Percentiles rank a stretch among this genome's conserved stretches.
These are phyloP conservation scores for Cephalotes varians DNA, from an alignment of 2,888 invertebrate species.

Conservation along the genomic window DNA sequence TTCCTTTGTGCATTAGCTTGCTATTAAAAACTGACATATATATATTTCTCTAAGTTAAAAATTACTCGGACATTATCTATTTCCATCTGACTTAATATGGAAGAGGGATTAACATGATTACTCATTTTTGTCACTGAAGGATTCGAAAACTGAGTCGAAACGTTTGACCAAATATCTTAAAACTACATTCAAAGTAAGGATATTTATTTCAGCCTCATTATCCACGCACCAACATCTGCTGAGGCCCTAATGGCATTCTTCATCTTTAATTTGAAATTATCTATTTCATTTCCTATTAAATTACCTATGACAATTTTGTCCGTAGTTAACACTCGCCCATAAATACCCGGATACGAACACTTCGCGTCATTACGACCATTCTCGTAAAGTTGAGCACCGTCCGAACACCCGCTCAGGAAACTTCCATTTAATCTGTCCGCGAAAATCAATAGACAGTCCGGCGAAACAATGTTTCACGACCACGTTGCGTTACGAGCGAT, in stretches of 20 bases:
- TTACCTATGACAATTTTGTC: background rate
- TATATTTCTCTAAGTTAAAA: background rate
- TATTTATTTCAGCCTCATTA: too few species aligned
- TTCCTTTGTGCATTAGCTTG: background rate
- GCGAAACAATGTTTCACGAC: constrained; percentile 37
- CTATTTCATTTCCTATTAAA: background rate
- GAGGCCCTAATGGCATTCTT: too few species aligned
- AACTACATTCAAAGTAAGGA: too few species aligned
- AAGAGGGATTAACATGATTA: too few species aligned
- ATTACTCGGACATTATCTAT: background rate
- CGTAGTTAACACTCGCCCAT: background rate
- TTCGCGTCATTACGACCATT: constrained; percentile 2
- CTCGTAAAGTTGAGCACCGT: constrained; percentile 4
- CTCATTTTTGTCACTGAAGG: too few species aligned
- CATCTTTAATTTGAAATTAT: too few species aligned
- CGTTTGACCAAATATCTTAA: too few species aligned
- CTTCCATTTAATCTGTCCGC: constrained; percentile 43
- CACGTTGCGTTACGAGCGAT: constrained; percentile 1
- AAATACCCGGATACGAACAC: background rate
- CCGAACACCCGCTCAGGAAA: constrained; percentile 2
- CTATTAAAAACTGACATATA: background rate
- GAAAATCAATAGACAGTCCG: constrained; percentile 41
- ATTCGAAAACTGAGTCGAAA: too few species aligned
- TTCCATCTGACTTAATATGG: too few species aligned
- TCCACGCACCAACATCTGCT: too few species aligned